Evolutionary conservation across 2,797 vertebrate genomes (phyloP).

Genomic region (Ctenosaura bakeri): DNA sequence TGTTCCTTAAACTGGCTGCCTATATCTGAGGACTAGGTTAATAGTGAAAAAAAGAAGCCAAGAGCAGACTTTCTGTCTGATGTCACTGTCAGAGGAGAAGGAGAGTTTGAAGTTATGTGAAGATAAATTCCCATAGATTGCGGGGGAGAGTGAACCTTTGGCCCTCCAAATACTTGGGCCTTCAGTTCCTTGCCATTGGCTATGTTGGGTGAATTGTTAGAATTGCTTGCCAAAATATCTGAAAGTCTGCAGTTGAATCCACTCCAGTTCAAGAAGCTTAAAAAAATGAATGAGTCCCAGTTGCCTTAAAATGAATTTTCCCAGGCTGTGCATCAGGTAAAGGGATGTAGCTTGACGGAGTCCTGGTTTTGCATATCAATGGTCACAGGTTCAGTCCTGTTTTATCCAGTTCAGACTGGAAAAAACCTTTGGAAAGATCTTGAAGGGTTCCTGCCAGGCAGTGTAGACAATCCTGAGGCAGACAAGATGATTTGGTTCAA

Average conservation of each 20-base stretch:
- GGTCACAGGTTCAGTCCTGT: not conserved
- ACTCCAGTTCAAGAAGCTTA: not conserved
- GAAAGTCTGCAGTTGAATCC: not conserved
- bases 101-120: not conserved
- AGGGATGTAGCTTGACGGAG: not conserved
- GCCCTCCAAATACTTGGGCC: not conserved
- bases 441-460: not conserved
- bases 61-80: not conserved
- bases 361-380: not conserved
- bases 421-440: not conserved
- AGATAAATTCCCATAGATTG: not conserved
- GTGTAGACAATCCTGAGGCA: not conserved
- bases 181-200: not conserved
- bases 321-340: not conserved
- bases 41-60: not conserved
- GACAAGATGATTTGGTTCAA: not conserved
- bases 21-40: not conserved
- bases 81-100: not conserved
- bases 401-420: not conserved
- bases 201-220: not conserved
- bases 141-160: too few relatives aligned
- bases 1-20: not conserved
- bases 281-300: not conserved
- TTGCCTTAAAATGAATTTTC: not conserved
- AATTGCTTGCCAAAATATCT: not conserved